Base-by-base conservation (phyloP, 1,140 invertebrate genomes). In the Uloborus diversus region DNA sequence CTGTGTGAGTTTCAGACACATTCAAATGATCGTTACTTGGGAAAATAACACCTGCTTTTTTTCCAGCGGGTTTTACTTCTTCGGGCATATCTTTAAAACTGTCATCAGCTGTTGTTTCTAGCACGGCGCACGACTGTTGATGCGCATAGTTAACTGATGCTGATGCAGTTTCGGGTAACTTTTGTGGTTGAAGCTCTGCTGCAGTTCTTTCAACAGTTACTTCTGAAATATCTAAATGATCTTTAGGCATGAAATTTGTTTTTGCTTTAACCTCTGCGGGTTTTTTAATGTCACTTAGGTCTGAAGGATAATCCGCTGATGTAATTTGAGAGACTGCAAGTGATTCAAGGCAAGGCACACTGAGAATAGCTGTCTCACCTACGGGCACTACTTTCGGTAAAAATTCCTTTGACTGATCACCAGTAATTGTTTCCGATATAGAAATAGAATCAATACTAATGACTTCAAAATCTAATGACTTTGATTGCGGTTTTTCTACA, bases 281-380 rank as follows among this genome's bases (percentile, higher is more conserved):
- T 47, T 70, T 69, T 59, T 71, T 80, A 17, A 9, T 49, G n/a
- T 33, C 33, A 20, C 25, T 90, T 84, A 96, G 94, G 85, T 94
- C 94, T 87, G 94, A 92, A 13, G 93, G 92, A n/a, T 23, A 79
- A 35, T 78, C 73, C 68, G 89, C 90, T 84, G 94, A 93, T 76
- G 94, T 91, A 14, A 92, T 91, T 79, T 89, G 37, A 94, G 85
- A 42, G 14, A 93, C 90, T 13, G 71, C 42, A 35, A 59, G 25
- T 27, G 73, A 23, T 73, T 79, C 71, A 49, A 53, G 33, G 47
- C 35, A 65, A 65, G 79, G 70, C 11, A 80, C 68, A 37, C 47
- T 59, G 11, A 80, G 25, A 20, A 28, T 35, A 59, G 70, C 79
- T n/a, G 13, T 64, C 28, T 80, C 79, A n/a, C 79, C 37, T 42